phyloP scores from a whole-genome alignment of 1,140 invertebrate species.

The Hypsibius dujardini region DNA sequence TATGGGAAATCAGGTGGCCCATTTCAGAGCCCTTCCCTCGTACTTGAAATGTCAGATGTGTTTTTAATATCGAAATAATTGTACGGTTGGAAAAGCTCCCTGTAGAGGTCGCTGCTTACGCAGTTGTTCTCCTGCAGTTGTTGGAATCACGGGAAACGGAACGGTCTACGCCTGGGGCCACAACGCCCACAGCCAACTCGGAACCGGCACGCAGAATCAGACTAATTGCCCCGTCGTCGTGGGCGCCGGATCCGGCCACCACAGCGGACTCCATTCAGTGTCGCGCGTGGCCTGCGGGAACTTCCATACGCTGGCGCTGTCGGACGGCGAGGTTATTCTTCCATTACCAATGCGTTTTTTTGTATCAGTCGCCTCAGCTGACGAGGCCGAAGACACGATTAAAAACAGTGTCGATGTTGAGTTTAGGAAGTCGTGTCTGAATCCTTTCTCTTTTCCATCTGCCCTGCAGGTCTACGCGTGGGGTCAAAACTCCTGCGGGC shows the following conservation, averaged over 20 bases:
- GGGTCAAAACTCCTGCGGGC: constrained; percentile 50
- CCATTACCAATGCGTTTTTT: not conserved
- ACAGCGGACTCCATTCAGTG: constrained; percentile 37
- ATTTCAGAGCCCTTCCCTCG: too few relatives aligned
- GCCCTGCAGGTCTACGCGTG: constrained; percentile 42
- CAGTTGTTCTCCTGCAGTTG: constrained; percentile 29
- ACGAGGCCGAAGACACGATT: too few relatives aligned
- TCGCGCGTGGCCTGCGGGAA: constrained; percentile 43
- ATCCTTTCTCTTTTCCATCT: not conserved
- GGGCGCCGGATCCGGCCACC: constrained; percentile 35
- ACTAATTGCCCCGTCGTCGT: constrained; percentile 37
- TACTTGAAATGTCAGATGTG: too few relatives aligned
- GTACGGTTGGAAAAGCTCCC: too few relatives aligned
- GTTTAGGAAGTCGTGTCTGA: too few relatives aligned
- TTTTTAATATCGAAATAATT: too few relatives aligned
- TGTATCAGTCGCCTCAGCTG: not conserved
- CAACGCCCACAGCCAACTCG: constrained; percentile 46
- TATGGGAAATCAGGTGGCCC: too few relatives aligned
- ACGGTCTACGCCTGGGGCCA: constrained; percentile 49
- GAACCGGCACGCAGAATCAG: constrained; percentile 44
- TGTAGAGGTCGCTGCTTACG: not conserved
- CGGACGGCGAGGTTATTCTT: constrained; percentile 40
- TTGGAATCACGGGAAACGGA: constrained; percentile 43
- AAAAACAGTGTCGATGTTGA: too few relatives aligned
- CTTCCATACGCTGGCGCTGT: constrained; percentile 44